Evolutionary conservation across 2,888 invertebrate genomes (phyloP).

Genomic region (Synanthedon vespiformis): DNA sequence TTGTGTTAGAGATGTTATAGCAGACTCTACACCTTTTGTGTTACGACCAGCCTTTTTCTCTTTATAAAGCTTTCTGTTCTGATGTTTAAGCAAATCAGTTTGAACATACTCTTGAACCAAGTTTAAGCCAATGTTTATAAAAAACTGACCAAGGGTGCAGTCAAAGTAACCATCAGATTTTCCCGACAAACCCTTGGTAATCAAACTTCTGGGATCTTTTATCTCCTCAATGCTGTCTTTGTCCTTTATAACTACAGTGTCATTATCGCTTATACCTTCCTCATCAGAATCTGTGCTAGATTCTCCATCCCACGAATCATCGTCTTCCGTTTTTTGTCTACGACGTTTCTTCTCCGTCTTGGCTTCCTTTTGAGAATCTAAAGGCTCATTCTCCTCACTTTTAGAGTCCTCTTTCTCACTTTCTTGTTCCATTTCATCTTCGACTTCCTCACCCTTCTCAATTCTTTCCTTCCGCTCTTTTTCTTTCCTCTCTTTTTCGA

Average conservation of each 20-base stretch:
- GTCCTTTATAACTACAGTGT: constrained; percentile 68
- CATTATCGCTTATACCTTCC: constrained; percentile 54
- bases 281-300: constrained; percentile 65
- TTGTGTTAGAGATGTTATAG: constrained; percentile 86
- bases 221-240: constrained; percentile 68
- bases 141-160: constrained; percentile 90
- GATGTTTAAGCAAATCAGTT: constrained; percentile 87
- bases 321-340: constrained; percentile 64
- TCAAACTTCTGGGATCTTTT: constrained; percentile 53
- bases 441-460: constrained; percentile 17
- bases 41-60: constrained; percentile 73
- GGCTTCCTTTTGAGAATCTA: constrained; percentile 22
- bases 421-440: constrained; percentile 1
- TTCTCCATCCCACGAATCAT: constrained; percentile 73
- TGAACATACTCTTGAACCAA: constrained; percentile 95
- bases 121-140: constrained; percentile 92
- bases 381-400: constrained; percentile 8
- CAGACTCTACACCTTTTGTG: constrained; percentile 80
- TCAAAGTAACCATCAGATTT: constrained; percentile 84
- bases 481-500: constrained; percentile 48
- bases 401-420: constrained; percentile 6
- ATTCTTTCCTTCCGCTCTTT: constrained; percentile 53
- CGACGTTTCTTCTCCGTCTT: constrained; percentile 42
- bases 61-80: constrained; percentile 87
- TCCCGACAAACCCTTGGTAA: constrained; percentile 52